Evolutionary conservation across 35 echinoderm and acorn worm species (phyloP).

Genomic region (Apostichopus parvimensis): DNA sequence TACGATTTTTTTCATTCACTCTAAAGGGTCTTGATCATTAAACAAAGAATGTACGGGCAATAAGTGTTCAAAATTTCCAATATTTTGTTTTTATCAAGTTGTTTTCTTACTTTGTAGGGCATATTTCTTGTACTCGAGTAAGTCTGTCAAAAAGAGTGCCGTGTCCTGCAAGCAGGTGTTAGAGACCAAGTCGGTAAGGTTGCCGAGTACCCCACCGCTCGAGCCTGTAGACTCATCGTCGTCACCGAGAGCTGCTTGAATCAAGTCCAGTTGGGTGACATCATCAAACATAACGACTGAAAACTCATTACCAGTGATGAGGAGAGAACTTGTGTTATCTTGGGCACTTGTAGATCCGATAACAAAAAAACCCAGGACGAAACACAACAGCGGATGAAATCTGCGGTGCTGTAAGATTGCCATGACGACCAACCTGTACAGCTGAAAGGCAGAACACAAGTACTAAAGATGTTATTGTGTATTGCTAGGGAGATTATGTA

Average conservation of each 20-base stretch:
- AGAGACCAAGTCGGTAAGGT: background rate
- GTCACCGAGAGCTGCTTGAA: background rate
- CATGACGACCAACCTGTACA: background rate
- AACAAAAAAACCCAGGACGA: background rate
- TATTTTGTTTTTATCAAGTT: background rate
- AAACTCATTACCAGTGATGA: background rate
- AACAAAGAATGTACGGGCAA: too few species aligned
- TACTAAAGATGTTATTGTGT: too few species aligned
- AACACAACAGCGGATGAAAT: background rate
- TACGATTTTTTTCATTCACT: too few species aligned
- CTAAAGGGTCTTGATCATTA: too few species aligned
- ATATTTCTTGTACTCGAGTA: background rate
- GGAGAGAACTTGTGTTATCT: background rate
- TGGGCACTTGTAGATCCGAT: background rate
- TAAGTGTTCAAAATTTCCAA: too few species aligned
- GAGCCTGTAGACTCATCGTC: background rate
- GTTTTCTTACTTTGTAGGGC: slow-evolving; percentile 11
- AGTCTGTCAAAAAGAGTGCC: background rate
- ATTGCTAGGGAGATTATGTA: too few species aligned
- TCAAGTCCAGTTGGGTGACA: slow-evolving; percentile 9
- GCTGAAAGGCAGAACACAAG: too few species aligned
- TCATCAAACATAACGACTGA: background rate
- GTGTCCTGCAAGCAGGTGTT: background rate
- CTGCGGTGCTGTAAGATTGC: background rate
- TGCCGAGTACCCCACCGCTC: background rate